Conservation (phyloP, 2,888 invertebrate genomes). For the Lithophane leautieri region DNA sequence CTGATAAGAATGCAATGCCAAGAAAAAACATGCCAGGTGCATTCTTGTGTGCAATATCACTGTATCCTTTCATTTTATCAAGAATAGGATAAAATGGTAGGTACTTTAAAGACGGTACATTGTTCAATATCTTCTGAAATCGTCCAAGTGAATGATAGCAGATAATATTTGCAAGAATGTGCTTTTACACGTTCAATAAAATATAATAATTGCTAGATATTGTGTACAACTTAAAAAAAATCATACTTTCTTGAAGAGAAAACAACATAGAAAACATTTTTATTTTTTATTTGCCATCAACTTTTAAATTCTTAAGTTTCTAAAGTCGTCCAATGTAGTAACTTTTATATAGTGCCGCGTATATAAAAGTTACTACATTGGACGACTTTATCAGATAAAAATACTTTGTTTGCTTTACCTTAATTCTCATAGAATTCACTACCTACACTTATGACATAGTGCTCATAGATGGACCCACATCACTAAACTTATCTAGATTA, state of each 20-base stretch:
- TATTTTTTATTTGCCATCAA: slow-evolving; percentile 9
- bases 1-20: slow-evolving; percentile 28
- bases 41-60: background rate
- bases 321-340: too few species aligned
- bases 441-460: background rate
- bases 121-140: slow-evolving; percentile 5
- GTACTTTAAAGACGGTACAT: background rate
- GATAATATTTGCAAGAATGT: background rate
- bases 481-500: slow-evolving; percentile 18
- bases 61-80: background rate
- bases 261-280: background rate
- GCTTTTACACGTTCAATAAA: background rate
- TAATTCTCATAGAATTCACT: background rate
- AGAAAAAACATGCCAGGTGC: slow-evolving; percentile 14
- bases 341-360: too few species aligned
- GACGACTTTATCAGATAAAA: slow-evolving; percentile 4
- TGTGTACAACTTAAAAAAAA: background rate
- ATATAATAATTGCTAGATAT: background rate
- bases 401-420: slow-evolving; percentile 23
- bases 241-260: background rate
- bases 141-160: background rate
- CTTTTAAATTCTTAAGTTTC: slow-evolving; percentile 14
- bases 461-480: background rate
- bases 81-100: background rate
- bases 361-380: slow-evolving; percentile 19